phyloP scores from a whole-genome alignment of 2,888 invertebrate species.

The Andrena bicolor region DNA sequence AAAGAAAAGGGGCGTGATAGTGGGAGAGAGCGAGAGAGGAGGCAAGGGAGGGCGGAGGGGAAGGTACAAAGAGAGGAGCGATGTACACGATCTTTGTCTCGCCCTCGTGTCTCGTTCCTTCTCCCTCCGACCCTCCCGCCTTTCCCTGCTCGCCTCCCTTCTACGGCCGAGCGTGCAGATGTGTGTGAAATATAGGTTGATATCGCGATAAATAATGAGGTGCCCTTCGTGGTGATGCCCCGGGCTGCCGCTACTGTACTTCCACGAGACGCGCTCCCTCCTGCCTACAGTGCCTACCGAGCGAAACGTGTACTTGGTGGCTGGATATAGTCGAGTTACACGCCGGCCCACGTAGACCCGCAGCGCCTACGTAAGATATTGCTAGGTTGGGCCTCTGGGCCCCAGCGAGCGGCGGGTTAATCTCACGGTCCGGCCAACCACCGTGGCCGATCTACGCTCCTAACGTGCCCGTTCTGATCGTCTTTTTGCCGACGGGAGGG shows the following conservation, averaged over 20 bases:
- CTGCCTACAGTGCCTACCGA: conserved; percentile 52
- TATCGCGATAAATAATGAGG: conserved; percentile 84
- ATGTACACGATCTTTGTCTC: conserved; percentile 8
- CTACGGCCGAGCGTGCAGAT: conserved; percentile 54
- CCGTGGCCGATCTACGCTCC: conserved; percentile 35
- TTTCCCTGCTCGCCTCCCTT: conserved; percentile 36
- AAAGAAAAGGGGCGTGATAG: conserved; percentile 40
- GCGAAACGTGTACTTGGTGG: conserved; percentile 65
- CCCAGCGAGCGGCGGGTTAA: conserved; percentile 26
- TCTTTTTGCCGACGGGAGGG: not conserved
- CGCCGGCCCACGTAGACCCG: conserved; percentile 58
- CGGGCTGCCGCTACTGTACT: conserved; percentile 82
- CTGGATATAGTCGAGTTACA: conserved; percentile 34
- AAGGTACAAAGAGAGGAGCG: conserved; percentile 34
- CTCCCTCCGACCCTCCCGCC: conserved; percentile 43
- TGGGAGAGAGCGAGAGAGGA: conserved; percentile 10
- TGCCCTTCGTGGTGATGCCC: conserved; percentile 82
- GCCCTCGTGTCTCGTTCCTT: not conserved
- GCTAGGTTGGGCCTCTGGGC: conserved; percentile 42
- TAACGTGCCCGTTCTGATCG: not conserved
- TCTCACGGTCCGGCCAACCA: conserved; percentile 24
- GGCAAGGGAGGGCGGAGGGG: not conserved
- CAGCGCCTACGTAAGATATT: conserved; percentile 59
- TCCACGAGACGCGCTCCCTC: conserved; percentile 70
- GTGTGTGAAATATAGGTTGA: conserved; percentile 84